Base-by-base conservation (phyloP, 2,888 invertebrate species). In the Teinopalpus imperialis region DNA sequence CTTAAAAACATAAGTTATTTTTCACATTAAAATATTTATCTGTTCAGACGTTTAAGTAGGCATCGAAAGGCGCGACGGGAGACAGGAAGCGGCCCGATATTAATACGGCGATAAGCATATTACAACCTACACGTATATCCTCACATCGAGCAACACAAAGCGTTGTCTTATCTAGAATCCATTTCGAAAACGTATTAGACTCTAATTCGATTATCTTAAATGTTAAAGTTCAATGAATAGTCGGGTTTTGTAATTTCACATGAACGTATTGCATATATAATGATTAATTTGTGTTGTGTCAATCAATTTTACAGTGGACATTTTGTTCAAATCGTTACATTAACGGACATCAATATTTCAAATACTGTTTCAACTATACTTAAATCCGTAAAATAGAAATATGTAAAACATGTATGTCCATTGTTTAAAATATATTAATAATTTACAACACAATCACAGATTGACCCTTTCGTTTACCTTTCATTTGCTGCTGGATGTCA, bases 181-280 rank as follows among this genome's bases (percentile, higher is more conserved):
- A 66, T 69, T 16, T 69, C 66, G 55, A 63, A 61, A 59, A 59
- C 59, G 58, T 64, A 71, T 69, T 67, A 61, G 66, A 67, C 57
- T 58, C 56, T 77, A 66, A 80, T 73, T 74, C 64, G 59, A 79
- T 77, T 74, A 70, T 64, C 53, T 54, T 58, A 61, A 72, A 78
- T 66, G 70, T 63, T 66, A 77, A 57, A 79, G 75, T 69, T 72
- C 67, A 73, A 39, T 52, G 52, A 50, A 54, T 61, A 55, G 53
- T 51, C 48, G 35, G 13, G 48, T 51, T 36, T 52, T 47, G 51
- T 49, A 54, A 48, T 35, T 6, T n/a, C n/a, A n/a, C n/a, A n/a
- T n/a, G n/a, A n/a, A n/a, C n/a, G n/a, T n/a, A n/a, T n/a, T n/a
- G n/a, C n/a, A n/a, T n/a, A n/a, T n/a, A n/a, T n/a, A n/a, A n/a